A percentile compares a stretch with the other conserved stretches of the same genome.
These are phyloP conservation scores for Cheumatopsyche charites DNA, from an alignment of 1,140 invertebrate species.

Conservation along the genomic window DNA sequence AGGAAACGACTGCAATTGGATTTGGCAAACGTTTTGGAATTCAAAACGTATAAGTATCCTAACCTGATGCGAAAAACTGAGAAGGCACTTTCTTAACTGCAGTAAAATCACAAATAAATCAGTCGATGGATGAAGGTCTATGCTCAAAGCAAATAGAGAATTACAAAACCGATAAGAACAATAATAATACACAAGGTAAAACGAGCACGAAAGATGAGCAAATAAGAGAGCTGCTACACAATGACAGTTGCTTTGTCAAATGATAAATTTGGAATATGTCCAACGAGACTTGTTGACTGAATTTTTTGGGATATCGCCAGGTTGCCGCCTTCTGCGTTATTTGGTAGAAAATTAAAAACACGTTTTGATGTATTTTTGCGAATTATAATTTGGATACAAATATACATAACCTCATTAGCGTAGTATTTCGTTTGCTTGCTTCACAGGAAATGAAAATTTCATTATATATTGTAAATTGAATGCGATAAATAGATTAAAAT, in stretches of 20 bases:
- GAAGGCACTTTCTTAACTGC: too few species aligned
- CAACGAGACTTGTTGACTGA: constrained; percentile 48
- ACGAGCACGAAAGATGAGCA: constrained; percentile 6
- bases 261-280: constrained; percentile 45
- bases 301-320: constrained; percentile 42
- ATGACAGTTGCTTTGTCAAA: constrained; percentile 49
- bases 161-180: too few species aligned
- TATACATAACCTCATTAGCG: too few species aligned
- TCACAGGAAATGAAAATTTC: too few species aligned
- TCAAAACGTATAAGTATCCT: constrained; percentile 32
- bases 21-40: constrained; percentile 30
- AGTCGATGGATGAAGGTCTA: too few species aligned
- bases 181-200: background rate
- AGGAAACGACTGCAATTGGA: constrained; percentile 34
- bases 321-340: constrained; percentile 9
- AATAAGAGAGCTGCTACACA: constrained; percentile 25
- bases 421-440: too few species aligned
- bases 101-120: too few species aligned
- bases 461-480: too few species aligned
- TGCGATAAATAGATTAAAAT: too few species aligned
- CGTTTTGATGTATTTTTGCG: background rate
- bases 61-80: constrained; percentile 22
- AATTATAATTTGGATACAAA: background rate
- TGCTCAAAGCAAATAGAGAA: too few species aligned
- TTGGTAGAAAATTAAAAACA: constrained; percentile 27